Base-by-base conservation (phyloP, 2,113 vertebrate species). In the Gambusia holbrooki region DNA sequence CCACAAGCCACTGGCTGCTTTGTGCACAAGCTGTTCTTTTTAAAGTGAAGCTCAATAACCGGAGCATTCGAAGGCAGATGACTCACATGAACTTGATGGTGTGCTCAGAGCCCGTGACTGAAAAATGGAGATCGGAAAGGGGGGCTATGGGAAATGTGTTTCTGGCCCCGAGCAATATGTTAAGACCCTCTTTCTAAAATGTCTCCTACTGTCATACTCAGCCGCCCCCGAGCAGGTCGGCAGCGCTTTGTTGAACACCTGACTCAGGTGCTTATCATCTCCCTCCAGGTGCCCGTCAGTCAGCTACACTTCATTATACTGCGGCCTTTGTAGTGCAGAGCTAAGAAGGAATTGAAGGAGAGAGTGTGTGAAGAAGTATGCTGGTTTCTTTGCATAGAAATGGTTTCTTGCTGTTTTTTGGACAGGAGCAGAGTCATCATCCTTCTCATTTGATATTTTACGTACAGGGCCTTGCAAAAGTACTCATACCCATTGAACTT, bases 241-340 rank as follows among this genome's bases (percentile, higher is more conserved):
- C 54, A 33, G 77, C 70, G 51, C 78, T 82, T 76, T 86, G 83
- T 73, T 71, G 64, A 66, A 79, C 68, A 69, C 61, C 62, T 70
- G 84, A 87, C 71, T 87, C 73, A 48, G 69, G 74, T 54, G 74
- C 87, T 87, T 87, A 88, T 88, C 84, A 10, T 74, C 79, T n/a
- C 69, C 63, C 64, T 87, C 80, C 88, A 89, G 86, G 85, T 87
- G 88, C 30, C 10, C 78, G 88, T 91, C 88, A 77, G n/a, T 93
- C 90, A 90, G 33, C 76, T 77, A 60, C 71, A 74, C 68, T 84
- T 86, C 77, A 87, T 88, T 74, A 86, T 25, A 8, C 67, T 12
- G 61, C 62, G 40, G 85, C 69, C 72, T 89, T 88, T 85, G 79
- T 79, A 73, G 73, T 67, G 69, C 17, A 17, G 0, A 51, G 29